These are phyloP conservation scores for Hemithea aestivaria DNA, from an alignment of 2,888 invertebrate species.

Conservation along the genomic window DNA sequence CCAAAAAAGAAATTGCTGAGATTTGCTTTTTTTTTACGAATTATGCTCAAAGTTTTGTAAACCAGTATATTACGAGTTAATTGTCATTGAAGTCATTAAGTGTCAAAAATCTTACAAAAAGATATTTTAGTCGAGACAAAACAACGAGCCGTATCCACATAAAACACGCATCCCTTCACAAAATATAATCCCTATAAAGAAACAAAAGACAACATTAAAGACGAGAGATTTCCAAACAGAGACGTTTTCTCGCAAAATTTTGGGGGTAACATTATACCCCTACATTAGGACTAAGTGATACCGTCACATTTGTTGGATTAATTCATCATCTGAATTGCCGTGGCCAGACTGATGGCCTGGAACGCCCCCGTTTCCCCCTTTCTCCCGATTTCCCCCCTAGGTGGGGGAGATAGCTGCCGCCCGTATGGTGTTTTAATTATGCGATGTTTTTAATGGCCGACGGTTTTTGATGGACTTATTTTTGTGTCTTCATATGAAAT, in stretches of 20 bases:
- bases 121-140: slow-evolving; percentile 13
- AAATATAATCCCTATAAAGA: slow-evolving; percentile 42
- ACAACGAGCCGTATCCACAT: slow-evolving; percentile 8
- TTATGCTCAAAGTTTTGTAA: too few relatives aligned
- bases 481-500: too few relatives aligned
- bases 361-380: slow-evolving; percentile 46
- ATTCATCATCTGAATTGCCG: slow-evolving; percentile 80
- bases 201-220: slow-evolving; percentile 55
- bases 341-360: slow-evolving; percentile 78
- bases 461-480: slow-evolving; percentile 1
- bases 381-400: slow-evolving; percentile 20
- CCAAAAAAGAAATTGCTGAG: too few relatives aligned
- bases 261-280: slow-evolving; percentile 76
- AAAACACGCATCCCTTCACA: slow-evolving; percentile 35
- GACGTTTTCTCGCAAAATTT: slow-evolving; percentile 51
- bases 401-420: slow-evolving; percentile 35
- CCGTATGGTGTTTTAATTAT: slow-evolving; percentile 64
- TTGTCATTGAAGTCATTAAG: too few relatives aligned
- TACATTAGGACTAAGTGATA: slow-evolving; percentile 80
- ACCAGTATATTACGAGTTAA: too few relatives aligned
- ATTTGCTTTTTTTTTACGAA: too few relatives aligned
- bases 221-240: slow-evolving; percentile 53
- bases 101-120: too few relatives aligned
- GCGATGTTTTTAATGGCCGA: slow-evolving; percentile 42
- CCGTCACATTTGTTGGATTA: slow-evolving; percentile 80